Percentiles rank a stretch among this genome's conserved stretches.
phyloP scores from a whole-genome alignment of 1,140 invertebrate genomes.

The Pseudomyrmex concolor region DNA sequence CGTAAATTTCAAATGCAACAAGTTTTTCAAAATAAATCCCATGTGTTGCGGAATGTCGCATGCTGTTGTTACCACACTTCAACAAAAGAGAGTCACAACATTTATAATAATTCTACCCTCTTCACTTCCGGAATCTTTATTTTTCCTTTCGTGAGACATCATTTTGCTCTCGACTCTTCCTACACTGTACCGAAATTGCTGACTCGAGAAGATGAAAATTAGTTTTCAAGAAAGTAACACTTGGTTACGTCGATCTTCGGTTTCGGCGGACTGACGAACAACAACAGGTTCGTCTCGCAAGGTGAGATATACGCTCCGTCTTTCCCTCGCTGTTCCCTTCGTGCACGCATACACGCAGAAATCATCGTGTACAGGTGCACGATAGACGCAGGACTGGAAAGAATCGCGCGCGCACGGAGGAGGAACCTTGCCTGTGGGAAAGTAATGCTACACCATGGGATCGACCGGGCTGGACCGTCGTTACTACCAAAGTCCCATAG shows the following conservation, averaged over 20 bases:
- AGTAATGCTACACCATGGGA: constrained; percentile 84
- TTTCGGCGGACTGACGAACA: constrained; percentile 66
- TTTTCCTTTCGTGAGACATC: constrained; percentile 15
- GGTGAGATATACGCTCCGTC: constrained; percentile 74
- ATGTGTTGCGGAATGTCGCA: too few relatives aligned
- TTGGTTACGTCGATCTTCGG: constrained; percentile 65
- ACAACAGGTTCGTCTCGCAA: constrained; percentile 81
- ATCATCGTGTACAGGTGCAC: constrained; percentile 65
- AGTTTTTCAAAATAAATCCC: not conserved
- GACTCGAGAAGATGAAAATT: constrained; percentile 60
- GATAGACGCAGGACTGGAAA: constrained; percentile 69
- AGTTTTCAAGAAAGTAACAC: constrained; percentile 69
- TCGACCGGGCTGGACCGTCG: constrained; percentile 79
- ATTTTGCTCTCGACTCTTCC: not conserved
- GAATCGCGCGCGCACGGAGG: constrained; percentile 70
- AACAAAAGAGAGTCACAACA: not conserved
- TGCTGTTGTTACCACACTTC: too few relatives aligned
- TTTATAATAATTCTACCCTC: constrained; percentile 23
- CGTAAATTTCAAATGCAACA: not conserved
- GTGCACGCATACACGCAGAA: constrained; percentile 6
- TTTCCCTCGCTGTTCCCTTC: constrained; percentile 41
- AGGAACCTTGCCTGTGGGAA: constrained; percentile 80
- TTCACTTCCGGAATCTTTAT: constrained; percentile 27
- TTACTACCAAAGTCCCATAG: constrained; percentile 79
- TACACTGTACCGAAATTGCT: constrained; percentile 23